Base-by-base conservation (phyloP, 30 jellyfish, hydroid and myxozoan species). In the Aurelia aurita complex sp. Pacific region DNA sequence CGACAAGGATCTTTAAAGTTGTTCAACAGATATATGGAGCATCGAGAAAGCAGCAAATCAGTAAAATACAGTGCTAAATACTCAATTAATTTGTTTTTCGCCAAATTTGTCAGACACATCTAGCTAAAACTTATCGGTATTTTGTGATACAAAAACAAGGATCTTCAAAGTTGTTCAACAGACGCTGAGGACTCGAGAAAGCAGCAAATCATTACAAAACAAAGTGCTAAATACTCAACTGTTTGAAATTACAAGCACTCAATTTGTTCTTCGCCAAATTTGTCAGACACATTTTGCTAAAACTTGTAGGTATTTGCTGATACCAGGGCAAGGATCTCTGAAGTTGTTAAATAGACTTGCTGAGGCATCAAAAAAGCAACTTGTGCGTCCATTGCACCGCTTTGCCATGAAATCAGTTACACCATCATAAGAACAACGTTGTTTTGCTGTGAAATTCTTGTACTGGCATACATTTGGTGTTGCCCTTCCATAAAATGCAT, bases 401-500 rank as follows among this genome's bases (percentile, higher is more conserved):
- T 54, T 54, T 17, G 76, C 52, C 11, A 86, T 46, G 23, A 17
- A 57, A 32, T 77, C 50, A 5, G 83, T 76, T 1, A 79, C 83
- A 3, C 95, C 95, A 55, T 77, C 69, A 29, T 32, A 53, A 35
- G 78, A 53, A 69, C 95, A 86, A 18, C 57, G 10, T 64, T 57
- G 23, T 1, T 46, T 63, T 15, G 67, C 13, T 5, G 95, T 64
- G 61, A 42, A 50, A 19, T 32, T 46, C 19, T 69, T 64, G 50
- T 23, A 38, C 40, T 68, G 63, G 76, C 95, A 86, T 17, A 57
- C 23, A 33, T 70, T 53, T 23, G 74, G 40, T 12, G 67, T 19
- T 3, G 59, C 67, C 6, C 95, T 89, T 6, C 95, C 95, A 59
- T 75, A 86, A 55, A 77, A 86, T 8, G 95, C 95, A 29, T 71